Evolutionary conservation across 2,113 vertebrate genomes (phyloP).

Genomic region (Gasterosteus nipponicus): DNA sequence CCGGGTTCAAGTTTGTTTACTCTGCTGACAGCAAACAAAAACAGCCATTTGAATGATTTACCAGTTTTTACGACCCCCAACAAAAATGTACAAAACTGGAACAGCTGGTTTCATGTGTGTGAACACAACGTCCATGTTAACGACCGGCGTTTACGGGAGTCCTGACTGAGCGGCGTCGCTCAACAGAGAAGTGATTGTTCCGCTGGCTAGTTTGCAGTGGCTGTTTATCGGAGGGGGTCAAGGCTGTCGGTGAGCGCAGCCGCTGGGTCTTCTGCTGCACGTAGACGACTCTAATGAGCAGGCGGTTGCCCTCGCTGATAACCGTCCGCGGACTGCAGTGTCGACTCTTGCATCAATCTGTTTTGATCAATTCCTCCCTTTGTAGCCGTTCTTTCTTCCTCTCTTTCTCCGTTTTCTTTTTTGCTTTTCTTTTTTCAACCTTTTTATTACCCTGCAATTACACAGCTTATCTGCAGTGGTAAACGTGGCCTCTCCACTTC

Average conservation of each 20-base stretch:
- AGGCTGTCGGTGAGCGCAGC: constrained; percentile 64
- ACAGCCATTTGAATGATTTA: constrained; percentile 7
- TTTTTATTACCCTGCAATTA: constrained; percentile 79
- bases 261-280: constrained; percentile 52
- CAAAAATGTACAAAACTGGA: constrained; percentile 45
- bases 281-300: constrained; percentile 53
- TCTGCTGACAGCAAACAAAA: constrained; percentile 20
- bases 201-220: constrained; percentile 60
- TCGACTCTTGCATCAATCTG: constrained; percentile 68
- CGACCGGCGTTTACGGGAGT: constrained; percentile 45
- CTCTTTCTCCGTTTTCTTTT: constrained; percentile 47
- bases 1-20: constrained; percentile 5
- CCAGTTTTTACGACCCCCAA: constrained; percentile 29
- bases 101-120: constrained; percentile 53
- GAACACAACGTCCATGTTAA: constrained; percentile 51
- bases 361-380: constrained; percentile 62
- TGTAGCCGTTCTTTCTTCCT: constrained; percentile 56
- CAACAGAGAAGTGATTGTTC: constrained; percentile 74
- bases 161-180: constrained; percentile 27
- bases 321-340: constrained; percentile 56
- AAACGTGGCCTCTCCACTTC: constrained; percentile 72
- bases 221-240: constrained; percentile 74
- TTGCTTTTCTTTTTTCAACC: constrained; percentile 28
- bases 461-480: constrained; percentile 74
- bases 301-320: constrained; percentile 61